A percentile compares a stretch with the other conserved stretches of the same genome.
Conservation (phyloP, 2,797 vertebrate species). For the Lophius americanus region DNA sequence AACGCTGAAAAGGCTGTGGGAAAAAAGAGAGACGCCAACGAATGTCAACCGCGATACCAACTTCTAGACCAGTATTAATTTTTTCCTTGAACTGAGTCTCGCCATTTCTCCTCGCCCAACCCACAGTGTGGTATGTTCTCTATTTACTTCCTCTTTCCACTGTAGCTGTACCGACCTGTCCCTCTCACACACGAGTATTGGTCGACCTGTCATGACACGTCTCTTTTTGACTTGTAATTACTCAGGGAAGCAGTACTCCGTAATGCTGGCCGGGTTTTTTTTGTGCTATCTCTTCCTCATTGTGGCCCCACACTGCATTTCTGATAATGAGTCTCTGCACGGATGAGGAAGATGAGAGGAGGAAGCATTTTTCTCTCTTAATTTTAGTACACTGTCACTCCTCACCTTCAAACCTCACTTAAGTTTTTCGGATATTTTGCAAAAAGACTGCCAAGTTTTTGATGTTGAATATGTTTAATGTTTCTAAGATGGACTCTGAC, state of each 20-base stretch:
- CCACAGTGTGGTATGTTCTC: conserved; percentile 52
- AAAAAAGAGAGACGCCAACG: conserved; percentile 19
- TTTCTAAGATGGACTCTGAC: conserved; percentile 9
- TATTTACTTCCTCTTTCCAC: conserved; percentile 37
- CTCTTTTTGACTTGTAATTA: conserved; percentile 46
- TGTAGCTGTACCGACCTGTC: conserved; percentile 47
- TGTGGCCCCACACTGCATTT: background rate
- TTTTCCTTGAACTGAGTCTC: conserved; percentile 34
- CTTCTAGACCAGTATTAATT: conserved; percentile 21
- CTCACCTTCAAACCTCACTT: no score
- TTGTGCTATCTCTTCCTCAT: background rate
- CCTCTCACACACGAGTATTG: conserved; percentile 30
- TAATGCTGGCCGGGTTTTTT: conserved; percentile 20
- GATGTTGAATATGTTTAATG: no score
- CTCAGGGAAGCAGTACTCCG: conserved; percentile 25
- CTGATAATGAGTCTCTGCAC: conserved; percentile 12
- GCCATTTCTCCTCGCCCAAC: conserved; percentile 28
- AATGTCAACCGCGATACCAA: conserved; percentile 18
- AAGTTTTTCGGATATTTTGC: background rate
- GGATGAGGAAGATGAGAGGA: no score
- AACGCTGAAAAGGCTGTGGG: conserved; percentile 23
- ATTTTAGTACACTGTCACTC: no score
- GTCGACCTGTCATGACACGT: conserved; percentile 57
- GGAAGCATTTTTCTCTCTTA: no score
- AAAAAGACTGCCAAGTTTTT: background rate